A percentile compares a stretch with the other conserved stretches of the same genome.
phyloP scores from a whole-genome alignment of 2,797 vertebrate genomes.

The Falco peregrinus region DNA sequence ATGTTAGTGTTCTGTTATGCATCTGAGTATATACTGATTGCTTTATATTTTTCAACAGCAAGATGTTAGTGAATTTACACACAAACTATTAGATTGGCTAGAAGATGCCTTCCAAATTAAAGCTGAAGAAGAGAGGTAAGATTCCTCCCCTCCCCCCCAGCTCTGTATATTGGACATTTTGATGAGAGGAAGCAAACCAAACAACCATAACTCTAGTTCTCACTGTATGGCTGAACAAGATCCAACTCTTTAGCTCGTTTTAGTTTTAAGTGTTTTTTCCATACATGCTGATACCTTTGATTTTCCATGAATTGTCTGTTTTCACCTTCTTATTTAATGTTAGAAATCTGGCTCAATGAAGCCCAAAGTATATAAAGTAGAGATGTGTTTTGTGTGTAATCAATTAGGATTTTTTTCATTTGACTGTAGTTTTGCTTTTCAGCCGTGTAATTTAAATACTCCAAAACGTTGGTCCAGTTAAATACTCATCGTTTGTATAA shows the following conservation, averaged over 20 bases:
- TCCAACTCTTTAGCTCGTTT: neutral
- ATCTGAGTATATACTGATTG: neutral
- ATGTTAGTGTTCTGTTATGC: neutral
- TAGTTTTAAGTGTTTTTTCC: neutral
- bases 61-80: slow-evolving; percentile 99
- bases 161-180: neutral
- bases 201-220: neutral
- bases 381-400: neutral
- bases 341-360: neutral
- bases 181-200: neutral
- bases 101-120: slow-evolving; percentile 99
- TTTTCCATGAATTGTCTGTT: neutral
- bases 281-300: accelerated
- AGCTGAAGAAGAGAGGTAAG: slow-evolving; percentile 95
- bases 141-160: too few relatives aligned
- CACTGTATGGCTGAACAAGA: neutral
- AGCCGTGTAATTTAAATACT: neutral
- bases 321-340: neutral
- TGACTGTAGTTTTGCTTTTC: neutral
- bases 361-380: neutral
- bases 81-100: slow-evolving; percentile 98
- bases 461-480: neutral
- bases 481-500: neutral
- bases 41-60: slow-evolving; percentile 82
- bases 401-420: neutral